phyloP scores from a whole-genome alignment of 1,140 invertebrate genomes.

The Drosophila sechellia region DNA sequence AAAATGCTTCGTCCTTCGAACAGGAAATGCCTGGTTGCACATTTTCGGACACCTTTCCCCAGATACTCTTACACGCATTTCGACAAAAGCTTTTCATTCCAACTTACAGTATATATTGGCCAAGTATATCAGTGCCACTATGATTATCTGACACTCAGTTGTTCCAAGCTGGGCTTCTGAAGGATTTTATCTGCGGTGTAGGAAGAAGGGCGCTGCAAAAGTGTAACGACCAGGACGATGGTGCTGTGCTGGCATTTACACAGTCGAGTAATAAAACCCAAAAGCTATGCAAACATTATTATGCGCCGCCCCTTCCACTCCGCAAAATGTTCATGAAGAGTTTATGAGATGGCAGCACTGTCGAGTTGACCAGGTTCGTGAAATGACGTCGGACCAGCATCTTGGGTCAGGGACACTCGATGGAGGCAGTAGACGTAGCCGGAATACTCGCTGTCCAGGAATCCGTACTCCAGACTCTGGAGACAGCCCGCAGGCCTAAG shows the following conservation, averaged over 20 bases:
- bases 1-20: too few species aligned
- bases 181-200: slow-evolving; percentile 18
- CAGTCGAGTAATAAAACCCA: slow-evolving; percentile 73
- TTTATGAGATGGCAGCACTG: slow-evolving; percentile 52
- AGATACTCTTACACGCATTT: too few species aligned
- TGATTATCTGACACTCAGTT: too few species aligned
- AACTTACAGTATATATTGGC: too few species aligned
- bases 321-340: slow-evolving; percentile 36
- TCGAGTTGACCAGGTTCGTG: slow-evolving; percentile 25
- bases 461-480: slow-evolving; percentile 6
- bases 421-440: slow-evolving; percentile 8
- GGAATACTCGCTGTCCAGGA: slow-evolving; percentile 14
- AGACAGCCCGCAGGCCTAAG: slow-evolving; percentile 33
- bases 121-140: too few species aligned
- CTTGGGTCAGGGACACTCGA: slow-evolving; percentile 28
- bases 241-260: slow-evolving; percentile 71
- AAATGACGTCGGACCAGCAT: slow-evolving; percentile 16
- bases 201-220: slow-evolving; percentile 32
- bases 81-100: too few species aligned
- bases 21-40: too few species aligned
- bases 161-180: too few species aligned
- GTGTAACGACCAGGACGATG: slow-evolving; percentile 41
- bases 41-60: too few species aligned
- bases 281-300: slow-evolving; percentile 81
- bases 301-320: slow-evolving; percentile 37